A percentile compares a stretch with the other conserved stretches of the same genome.
These are phyloP conservation scores for Meiosimyza decipiens DNA, from an alignment of 2,888 invertebrate species.

Conservation along the genomic window DNA sequence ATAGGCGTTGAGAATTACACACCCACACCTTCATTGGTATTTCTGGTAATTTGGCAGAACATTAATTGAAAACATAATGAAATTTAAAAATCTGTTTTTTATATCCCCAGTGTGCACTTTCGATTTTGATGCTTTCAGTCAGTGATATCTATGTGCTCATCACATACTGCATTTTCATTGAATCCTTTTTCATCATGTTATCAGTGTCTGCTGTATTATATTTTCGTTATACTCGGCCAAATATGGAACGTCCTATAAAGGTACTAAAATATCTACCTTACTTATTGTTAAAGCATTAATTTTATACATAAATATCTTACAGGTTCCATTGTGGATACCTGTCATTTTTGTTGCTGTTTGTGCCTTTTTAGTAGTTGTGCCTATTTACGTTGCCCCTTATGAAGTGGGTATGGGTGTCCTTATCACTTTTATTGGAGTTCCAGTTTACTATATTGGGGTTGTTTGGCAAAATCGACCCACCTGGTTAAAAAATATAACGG, in stretches of 20 bases:
- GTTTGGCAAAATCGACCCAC: slow-evolving; percentile 75
- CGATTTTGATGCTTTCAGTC: slow-evolving; percentile 85
- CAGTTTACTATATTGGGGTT: slow-evolving; percentile 82
- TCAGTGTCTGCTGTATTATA: slow-evolving; percentile 88
- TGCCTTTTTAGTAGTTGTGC: slow-evolving; percentile 81
- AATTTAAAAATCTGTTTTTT: neutral
- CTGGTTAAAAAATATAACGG: slow-evolving; percentile 71
- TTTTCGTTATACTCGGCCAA: slow-evolving; percentile 82
- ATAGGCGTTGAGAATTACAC: slow-evolving; percentile 81
- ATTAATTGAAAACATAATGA: neutral
- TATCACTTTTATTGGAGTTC: slow-evolving; percentile 86
- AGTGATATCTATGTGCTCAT: slow-evolving; percentile 88
- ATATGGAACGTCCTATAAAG: slow-evolving; percentile 86
- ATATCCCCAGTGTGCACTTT: slow-evolving; percentile 77
- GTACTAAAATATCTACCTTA: slow-evolving; percentile 65
- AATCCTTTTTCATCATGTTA: slow-evolving; percentile 90
- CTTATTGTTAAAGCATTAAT: slow-evolving; percentile 11
- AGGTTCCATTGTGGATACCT: slow-evolving; percentile 82
- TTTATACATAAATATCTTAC: slow-evolving; percentile 37
- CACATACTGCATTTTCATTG: slow-evolving; percentile 92
- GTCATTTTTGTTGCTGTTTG: slow-evolving; percentile 81
- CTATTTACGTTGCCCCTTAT: slow-evolving; percentile 80
- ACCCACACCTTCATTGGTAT: slow-evolving; percentile 83
- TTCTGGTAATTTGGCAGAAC: slow-evolving; percentile 73
- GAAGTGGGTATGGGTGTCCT: slow-evolving; percentile 82